Evolutionary conservation across 2,113 vertebrate species (phyloP).

Genomic region (Trogon surrucura): DNA sequence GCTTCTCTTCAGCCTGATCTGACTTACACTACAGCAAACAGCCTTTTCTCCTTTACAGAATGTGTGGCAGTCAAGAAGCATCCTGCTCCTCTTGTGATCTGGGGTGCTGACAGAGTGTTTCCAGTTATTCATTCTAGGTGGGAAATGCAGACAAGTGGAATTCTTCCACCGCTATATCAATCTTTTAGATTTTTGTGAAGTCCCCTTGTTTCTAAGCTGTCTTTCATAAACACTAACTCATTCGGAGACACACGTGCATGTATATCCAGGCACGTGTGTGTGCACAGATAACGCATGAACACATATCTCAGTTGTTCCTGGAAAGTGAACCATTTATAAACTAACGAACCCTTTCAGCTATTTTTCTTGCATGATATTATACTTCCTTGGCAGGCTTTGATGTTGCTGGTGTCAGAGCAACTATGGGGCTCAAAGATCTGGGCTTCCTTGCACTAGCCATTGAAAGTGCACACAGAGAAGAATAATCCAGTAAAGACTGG

Average conservation of each 20-base stretch:
- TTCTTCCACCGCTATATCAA: slow-evolving; percentile 37
- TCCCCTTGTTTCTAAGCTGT: not conserved
- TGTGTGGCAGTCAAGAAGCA: slow-evolving; percentile 55
- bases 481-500: not conserved
- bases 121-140: slow-evolving; percentile 62
- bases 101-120: slow-evolving; percentile 60
- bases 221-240: not conserved
- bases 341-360: not conserved
- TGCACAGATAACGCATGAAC: not conserved
- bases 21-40: slow-evolving; percentile 62
- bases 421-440: not conserved
- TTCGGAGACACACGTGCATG: not conserved
- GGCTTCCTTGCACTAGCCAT: not conserved
- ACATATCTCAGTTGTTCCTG: not conserved
- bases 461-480: not conserved
- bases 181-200: not conserved
- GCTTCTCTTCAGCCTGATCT: slow-evolving; percentile 56
- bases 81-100: slow-evolving; percentile 60
- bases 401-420: not conserved
- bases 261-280: not conserved
- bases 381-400: not conserved
- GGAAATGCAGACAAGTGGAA: slow-evolving; percentile 56
- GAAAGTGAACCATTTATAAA: not conserved
- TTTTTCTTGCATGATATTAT: not conserved
- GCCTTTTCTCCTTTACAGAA: slow-evolving; percentile 46